phyloP scores from a whole-genome alignment of 2,797 vertebrate genomes.

The Galagoides demidoff region DNA sequence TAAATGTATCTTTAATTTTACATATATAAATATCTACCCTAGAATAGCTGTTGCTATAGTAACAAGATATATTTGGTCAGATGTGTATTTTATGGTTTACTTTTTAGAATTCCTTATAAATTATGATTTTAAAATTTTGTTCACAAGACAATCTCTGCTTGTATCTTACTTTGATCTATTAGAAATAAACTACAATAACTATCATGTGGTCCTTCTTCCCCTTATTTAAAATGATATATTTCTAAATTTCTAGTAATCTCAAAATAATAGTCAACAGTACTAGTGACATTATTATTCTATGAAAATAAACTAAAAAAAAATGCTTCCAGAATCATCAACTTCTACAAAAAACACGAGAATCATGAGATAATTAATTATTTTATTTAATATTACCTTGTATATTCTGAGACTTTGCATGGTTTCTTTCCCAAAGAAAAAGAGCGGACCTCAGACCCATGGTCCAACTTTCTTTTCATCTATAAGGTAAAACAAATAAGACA shows the following conservation, averaged over 20 bases:
- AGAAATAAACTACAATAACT: slow-evolving; percentile 32
- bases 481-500: slow-evolving; percentile 83
- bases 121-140: slow-evolving; percentile 71
- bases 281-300: slow-evolving; percentile 11
- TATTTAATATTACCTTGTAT: slow-evolving; percentile 93
- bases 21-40: slow-evolving; percentile 80
- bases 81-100: slow-evolving; percentile 79
- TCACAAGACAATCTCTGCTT: slow-evolving; percentile 64
- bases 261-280: slow-evolving; percentile 38
- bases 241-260: slow-evolving; percentile 42
- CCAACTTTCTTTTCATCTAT: slow-evolving; percentile 99
- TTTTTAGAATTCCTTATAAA: slow-evolving; percentile 71
- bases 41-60: slow-evolving; percentile 85
- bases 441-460: slow-evolving; percentile 99
- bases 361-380: slow-evolving; percentile 62
- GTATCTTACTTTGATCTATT: slow-evolving; percentile 51
- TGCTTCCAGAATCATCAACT: slow-evolving; percentile 53
- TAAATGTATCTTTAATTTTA: slow-evolving; percentile 82
- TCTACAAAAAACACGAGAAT: slow-evolving; percentile 66
- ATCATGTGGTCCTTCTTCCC: background rate
- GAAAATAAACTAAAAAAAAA: slow-evolving; percentile 66
- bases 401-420: slow-evolving; percentile 98
- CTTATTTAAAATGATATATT: slow-evolving; percentile 30
- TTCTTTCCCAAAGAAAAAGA: slow-evolving; percentile 99
- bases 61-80: slow-evolving; percentile 84